Evolutionary conservation across 2,113 vertebrate species (phyloP).

Genomic region (Antechinus stuartii): DNA sequence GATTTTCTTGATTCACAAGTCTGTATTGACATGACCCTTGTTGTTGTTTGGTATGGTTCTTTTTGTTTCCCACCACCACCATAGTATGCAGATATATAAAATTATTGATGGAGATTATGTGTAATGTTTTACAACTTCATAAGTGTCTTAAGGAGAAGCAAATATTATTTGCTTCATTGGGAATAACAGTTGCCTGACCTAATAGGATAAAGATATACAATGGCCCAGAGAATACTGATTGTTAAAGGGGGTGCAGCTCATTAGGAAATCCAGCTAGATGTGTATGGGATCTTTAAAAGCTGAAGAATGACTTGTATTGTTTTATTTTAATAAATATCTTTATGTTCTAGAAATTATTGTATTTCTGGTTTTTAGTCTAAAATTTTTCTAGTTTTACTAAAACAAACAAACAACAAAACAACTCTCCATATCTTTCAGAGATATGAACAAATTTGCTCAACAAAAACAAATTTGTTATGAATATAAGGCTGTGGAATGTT

Average conservation of each 20-base stretch:
- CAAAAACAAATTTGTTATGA: neutral
- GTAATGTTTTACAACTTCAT: no score
- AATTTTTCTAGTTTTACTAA: neutral
- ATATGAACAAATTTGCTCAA: neutral
- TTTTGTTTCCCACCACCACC: no score
- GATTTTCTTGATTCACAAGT: no score
- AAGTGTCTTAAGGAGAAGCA: no score
- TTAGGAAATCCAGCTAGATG: neutral
- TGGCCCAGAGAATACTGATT: neutral
- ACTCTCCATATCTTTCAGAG: neutral
- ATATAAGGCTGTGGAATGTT: neutral
- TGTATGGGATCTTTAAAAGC: neutral
- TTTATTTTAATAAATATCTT: neutral
- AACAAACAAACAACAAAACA: neutral
- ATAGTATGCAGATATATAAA: no score
- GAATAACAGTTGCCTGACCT: neutral
- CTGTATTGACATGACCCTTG: no score
- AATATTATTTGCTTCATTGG: no score
- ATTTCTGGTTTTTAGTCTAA: neutral
- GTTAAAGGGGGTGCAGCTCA: neutral
- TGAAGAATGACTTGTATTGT: neutral
- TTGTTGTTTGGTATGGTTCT: no score
- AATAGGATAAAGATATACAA: neutral
- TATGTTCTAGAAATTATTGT: neutral
- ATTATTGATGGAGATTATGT: no score